Evolutionary conservation across 2,113 vertebrate species (phyloP), one percentile per base, ranked within the genome.

Genomic region (Erythrocercus mccallii): DNA sequence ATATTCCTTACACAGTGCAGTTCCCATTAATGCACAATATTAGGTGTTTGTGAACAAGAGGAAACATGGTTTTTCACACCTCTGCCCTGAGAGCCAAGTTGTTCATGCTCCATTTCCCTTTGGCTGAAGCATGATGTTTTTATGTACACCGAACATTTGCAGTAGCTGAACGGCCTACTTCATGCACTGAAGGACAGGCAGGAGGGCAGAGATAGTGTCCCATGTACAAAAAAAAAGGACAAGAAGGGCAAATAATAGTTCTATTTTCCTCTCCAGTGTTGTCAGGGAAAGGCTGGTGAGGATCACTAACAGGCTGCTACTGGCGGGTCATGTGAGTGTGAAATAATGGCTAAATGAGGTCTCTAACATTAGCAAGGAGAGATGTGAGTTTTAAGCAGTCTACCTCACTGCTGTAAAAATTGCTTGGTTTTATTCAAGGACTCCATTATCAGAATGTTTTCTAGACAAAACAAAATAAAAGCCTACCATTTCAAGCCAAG

Each of bases 281-380:
- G 85, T 74, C 65, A 87, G 83, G 57, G 70, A 65, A 80, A 90
- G 78, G 35, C 79, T 84, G 57, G 44, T 72, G 62, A 87, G 60
- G 51, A 83, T 87, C 73, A 64, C 37, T 62, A 44, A 54, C 65
- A 74, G 48, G n/a, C 44, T 85, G 8, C 71, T 81, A 35, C 56
- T 48, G 81, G 50, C 24, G 61, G 48, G 37, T 73, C 48, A 76
- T 51, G 42, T 86, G 60, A 84, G 66, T 1, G 1, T 74, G 86
- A 91, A 96, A 91, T 64, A 94, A 66, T 64, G 40, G 53, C 83
- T 94, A 72, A 87, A 91, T 60, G 74, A 87, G 28, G 37, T 81
- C 61, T 87, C 35, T 64, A 81, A 84, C 65, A 74, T 42, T 51
- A 90, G 69, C 44, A 71, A 78, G 57, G 27, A 27, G 72, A 81